These are phyloP conservation scores for Cacatua alba DNA, from an alignment of 2,113 vertebrate species.

Conservation along the genomic window DNA sequence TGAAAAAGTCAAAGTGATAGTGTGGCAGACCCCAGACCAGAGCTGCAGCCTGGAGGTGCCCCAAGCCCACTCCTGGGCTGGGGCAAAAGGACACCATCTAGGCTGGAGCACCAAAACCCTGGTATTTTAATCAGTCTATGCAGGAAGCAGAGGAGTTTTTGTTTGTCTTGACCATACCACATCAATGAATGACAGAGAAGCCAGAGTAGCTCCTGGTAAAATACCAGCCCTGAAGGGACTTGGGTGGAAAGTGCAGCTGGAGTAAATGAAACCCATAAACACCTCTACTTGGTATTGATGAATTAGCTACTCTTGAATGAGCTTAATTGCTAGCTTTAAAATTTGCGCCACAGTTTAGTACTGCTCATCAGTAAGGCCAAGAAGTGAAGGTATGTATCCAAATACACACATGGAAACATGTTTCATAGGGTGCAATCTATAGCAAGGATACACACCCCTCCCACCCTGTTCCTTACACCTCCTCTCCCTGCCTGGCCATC, in stretches of 20 bases:
- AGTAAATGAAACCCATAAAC: neutral
- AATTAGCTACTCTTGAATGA: neutral
- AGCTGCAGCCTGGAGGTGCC: neutral
- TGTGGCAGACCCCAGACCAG: neutral
- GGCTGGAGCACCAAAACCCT: neutral
- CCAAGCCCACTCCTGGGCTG: neutral
- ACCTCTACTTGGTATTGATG: too few species aligned
- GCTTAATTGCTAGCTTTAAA: neutral
- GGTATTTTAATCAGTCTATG: neutral
- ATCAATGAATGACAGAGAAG: neutral
- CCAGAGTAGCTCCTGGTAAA: neutral
- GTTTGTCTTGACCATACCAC: neutral
- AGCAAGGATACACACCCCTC: neutral
- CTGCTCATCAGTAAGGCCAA: neutral
- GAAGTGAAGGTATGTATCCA: neutral
- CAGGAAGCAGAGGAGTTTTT: neutral
- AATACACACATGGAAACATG: neutral
- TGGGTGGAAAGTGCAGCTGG: neutral
- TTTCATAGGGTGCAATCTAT: neutral
- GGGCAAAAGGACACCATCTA: neutral
- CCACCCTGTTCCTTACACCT: neutral
- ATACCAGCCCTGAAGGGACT: neutral
- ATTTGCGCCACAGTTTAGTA: neutral
- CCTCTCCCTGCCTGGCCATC: accelerated
- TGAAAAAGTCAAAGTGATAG: neutral